A percentile compares a stretch with the other conserved stretches of the same genome.
phyloP scores from a whole-genome alignment of 1,140 invertebrate genomes.

The Calephelis virginiensis region DNA sequence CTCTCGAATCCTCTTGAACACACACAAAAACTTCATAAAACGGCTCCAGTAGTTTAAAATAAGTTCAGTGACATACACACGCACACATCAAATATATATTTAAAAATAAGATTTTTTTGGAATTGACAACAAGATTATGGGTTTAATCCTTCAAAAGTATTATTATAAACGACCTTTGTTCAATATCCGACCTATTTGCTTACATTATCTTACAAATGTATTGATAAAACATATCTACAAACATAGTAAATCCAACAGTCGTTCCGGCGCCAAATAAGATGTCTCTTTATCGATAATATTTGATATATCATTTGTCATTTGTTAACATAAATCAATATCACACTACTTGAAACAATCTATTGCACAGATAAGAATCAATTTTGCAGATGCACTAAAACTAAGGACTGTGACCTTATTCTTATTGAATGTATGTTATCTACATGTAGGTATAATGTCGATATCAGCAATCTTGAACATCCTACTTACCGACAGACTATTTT shows the following conservation, averaged over 20 bases:
- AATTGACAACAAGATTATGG: too few species aligned
- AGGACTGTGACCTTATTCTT: constrained; percentile 10
- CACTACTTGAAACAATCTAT: constrained; percentile 16
- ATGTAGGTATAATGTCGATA: background rate
- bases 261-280: constrained; percentile 1
- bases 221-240: background rate
- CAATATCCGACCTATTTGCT: background rate
- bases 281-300: constrained; percentile 10
- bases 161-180: too few species aligned
- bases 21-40: too few species aligned
- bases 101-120: too few species aligned
- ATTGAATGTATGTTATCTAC: background rate
- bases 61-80: too few species aligned
- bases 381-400: constrained; percentile 12
- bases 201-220: background rate
- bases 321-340: constrained; percentile 17
- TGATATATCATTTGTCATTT: constrained; percentile 15
- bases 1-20: too few species aligned
- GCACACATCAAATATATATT: too few species aligned
- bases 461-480: background rate
- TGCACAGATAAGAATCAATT: constrained; percentile 17
- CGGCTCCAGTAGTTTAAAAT: too few species aligned
- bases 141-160: too few species aligned
- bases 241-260: constrained; percentile 12
- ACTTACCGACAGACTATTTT: too few species aligned